These are phyloP conservation scores for Paelopatides confundens DNA, from an alignment of 53 echinoderm and acorn worm species.

Conservation along the genomic window DNA sequence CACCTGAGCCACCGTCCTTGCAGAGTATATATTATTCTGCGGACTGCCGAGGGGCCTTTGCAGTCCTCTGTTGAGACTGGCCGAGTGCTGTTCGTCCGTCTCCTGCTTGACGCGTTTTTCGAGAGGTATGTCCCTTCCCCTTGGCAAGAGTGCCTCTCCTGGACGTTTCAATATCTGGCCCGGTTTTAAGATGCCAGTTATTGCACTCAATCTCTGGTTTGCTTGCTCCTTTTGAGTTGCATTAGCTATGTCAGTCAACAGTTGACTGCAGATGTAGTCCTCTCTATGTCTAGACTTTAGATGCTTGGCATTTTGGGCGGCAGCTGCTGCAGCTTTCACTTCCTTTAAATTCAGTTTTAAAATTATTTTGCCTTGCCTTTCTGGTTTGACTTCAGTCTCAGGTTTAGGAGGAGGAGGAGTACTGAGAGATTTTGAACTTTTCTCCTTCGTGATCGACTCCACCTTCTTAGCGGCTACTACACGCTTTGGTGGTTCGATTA, in stretches of 20 bases:
- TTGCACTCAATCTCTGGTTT: constrained; percentile 17
- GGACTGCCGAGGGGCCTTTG: constrained; percentile 14
- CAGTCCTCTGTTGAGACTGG: neutral
- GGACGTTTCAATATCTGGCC: constrained; percentile 39
- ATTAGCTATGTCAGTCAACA: constrained; percentile 89
- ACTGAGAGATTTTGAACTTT: neutral
- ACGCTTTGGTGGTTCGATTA: constrained; percentile 10
- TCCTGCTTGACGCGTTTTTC: constrained; percentile 40
- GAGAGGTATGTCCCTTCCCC: neutral
- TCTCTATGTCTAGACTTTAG: neutral
- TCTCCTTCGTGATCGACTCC: neutral
- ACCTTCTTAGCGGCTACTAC: neutral
- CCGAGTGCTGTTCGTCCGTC: neutral
- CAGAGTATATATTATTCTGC: neutral
- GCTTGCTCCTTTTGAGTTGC: constrained; percentile 81
- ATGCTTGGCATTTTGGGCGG: constrained; percentile 21
- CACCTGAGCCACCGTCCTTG: constrained; percentile 69
- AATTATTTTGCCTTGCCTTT: constrained; percentile 29
- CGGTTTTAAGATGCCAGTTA: constrained; percentile 53
- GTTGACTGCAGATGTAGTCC: constrained; percentile 77
- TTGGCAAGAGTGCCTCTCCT: neutral
- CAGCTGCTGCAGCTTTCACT: constrained; percentile 42
- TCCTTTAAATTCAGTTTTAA: constrained; percentile 45
- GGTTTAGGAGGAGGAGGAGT: neutral
- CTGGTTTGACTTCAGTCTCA: neutral